Conservation (phyloP, 2,888 invertebrate genomes). For the Phymatocera aterrima region DNA sequence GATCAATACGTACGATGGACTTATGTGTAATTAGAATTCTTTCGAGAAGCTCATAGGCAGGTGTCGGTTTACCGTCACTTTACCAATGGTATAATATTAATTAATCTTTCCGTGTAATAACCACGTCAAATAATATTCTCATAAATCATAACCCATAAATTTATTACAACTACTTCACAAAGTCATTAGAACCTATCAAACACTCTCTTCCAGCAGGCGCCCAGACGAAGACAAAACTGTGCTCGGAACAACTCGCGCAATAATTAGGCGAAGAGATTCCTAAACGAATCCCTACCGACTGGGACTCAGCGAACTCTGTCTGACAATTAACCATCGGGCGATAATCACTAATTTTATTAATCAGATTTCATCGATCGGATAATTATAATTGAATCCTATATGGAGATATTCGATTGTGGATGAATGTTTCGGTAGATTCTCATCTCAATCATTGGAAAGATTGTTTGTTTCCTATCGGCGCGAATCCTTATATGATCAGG, state of each 20-base stretch:
- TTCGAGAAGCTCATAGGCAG: not conserved
- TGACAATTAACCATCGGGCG: not conserved
- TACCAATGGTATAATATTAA: conserved; percentile 59
- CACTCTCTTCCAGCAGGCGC: not conserved
- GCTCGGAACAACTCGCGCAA: no score
- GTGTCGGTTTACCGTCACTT: conserved; percentile 51
- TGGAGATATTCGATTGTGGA: not conserved
- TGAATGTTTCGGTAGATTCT: not conserved
- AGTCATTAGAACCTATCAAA: conserved; percentile 55
- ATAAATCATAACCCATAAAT: conserved; percentile 65
- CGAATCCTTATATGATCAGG: no score
- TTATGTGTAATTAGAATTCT: not conserved
- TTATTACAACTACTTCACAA: conserved; percentile 56
- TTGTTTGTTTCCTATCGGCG: not conserved
- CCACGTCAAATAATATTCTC: conserved; percentile 67
- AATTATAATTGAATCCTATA: not conserved
- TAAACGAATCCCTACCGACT: no score
- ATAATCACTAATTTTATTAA: conserved; percentile 16
- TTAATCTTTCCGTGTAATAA: conserved; percentile 67
- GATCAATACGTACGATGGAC: not conserved
- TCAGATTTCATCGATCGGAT: conserved; percentile 33
- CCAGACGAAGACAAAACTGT: not conserved
- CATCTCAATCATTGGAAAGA: not conserved
- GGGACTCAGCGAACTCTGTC: no score
- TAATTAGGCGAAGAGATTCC: no score